phyloP scores from a whole-genome alignment of 1,140 invertebrate genomes.

The Drosophila orena region DNA sequence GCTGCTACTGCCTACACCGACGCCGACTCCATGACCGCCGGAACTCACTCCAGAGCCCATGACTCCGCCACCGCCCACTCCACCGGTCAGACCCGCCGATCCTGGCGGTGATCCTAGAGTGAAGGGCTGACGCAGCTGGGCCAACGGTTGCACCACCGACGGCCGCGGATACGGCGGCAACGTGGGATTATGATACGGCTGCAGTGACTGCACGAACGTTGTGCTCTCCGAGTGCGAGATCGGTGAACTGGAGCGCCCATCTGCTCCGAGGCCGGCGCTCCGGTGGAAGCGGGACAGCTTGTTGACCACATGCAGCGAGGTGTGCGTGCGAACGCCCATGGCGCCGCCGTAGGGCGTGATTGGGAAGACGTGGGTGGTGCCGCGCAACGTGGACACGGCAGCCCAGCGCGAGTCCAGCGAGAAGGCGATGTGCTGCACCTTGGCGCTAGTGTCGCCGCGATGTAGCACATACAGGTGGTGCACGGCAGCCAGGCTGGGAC shows the following conservation, averaged over 20 bases:
- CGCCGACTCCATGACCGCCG: conserved; percentile 8
- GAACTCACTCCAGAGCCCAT: conserved; percentile 10
- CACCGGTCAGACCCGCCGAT: conserved; percentile 37
- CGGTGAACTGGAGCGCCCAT: conserved; percentile 92
- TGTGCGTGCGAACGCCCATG: conserved; percentile 96
- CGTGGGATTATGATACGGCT: conserved; percentile 94
- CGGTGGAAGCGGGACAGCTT: conserved; percentile 97
- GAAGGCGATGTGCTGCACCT: conserved; percentile 94
- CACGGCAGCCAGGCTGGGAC: conserved; percentile 94
- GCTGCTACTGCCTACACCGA: conserved; percentile 32
- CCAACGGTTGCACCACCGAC: conserved; percentile 90
- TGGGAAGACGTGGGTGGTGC: conserved; percentile 98
- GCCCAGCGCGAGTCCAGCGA: conserved; percentile 98
- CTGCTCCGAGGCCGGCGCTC: conserved; percentile 94
- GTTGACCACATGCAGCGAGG: conserved; percentile 96
- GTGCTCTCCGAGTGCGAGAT: conserved; percentile 87
- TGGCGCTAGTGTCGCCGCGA: conserved; percentile 93
- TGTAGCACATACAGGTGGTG: conserved; percentile 98
- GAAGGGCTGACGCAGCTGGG: conserved; percentile 93
- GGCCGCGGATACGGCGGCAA: conserved; percentile 95
- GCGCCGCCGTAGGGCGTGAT: conserved; percentile 98
- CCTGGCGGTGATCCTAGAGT: conserved; percentile 84
- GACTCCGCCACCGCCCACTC: conserved; percentile 6
- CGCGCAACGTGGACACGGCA: conserved; percentile 96
- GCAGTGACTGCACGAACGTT: conserved; percentile 82